These are phyloP conservation scores for Pyrrhia umbra DNA, from an alignment of 2,888 invertebrate genomes.

Conservation along the genomic window DNA sequence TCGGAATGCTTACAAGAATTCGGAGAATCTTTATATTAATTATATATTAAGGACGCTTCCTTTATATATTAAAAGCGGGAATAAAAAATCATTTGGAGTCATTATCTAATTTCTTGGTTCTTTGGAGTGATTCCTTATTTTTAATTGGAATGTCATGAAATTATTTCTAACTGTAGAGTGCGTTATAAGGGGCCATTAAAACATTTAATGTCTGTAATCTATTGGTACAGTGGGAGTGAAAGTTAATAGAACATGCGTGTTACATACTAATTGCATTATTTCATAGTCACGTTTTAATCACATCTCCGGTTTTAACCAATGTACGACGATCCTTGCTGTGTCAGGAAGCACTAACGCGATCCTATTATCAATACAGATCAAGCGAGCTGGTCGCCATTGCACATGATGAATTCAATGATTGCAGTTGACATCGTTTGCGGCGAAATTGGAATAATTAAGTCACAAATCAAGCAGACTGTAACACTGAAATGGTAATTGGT, in stretches of 20 bases:
- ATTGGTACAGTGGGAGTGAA: constrained; percentile 17
- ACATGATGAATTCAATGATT: constrained; percentile 72
- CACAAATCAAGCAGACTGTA: constrained; percentile 66
- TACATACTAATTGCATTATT: constrained; percentile 56
- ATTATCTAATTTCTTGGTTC: not conserved
- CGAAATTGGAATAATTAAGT: constrained; percentile 69
- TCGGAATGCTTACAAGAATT: constrained; percentile 14
- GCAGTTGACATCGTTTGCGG: constrained; percentile 73
- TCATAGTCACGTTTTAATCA: constrained; percentile 64
- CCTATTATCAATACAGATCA: constrained; percentile 46
- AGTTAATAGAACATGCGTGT: constrained; percentile 40
- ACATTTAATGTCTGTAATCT: constrained; percentile 23
- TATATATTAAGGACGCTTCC: not conserved
- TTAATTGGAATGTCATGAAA: not conserved
- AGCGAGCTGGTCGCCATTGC: constrained; percentile 48
- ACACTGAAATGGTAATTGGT: constrained; percentile 64
- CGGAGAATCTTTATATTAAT: not conserved
- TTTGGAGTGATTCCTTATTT: not conserved
- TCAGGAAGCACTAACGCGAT: constrained; percentile 3
- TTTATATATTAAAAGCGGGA: constrained; percentile 29
- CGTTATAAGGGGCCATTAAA: constrained; percentile 12
- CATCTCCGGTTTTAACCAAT: constrained; percentile 53
- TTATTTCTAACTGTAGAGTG: not conserved
- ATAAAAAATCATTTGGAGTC: constrained; percentile 12
- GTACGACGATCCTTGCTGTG: constrained; percentile 24